Evolutionary conservation across 2,113 vertebrate species (phyloP), one percentile per base, ranked within the genome.

Genomic region (Pluvianellus socialis): DNA sequence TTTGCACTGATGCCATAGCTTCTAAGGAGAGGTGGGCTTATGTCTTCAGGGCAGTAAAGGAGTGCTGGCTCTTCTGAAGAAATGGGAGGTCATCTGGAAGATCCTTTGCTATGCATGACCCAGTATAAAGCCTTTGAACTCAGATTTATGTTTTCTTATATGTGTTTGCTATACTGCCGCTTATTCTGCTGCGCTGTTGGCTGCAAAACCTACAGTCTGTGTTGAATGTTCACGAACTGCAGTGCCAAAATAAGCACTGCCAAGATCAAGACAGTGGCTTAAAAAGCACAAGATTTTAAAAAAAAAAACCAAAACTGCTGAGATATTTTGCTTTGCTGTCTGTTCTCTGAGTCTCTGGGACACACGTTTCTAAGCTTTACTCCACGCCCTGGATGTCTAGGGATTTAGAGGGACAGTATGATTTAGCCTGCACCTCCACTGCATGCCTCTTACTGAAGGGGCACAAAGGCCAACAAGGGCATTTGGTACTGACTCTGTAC

Each of bases 191-290:
- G 61, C 1, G 4, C n/a, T 81, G 58, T 68, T 92, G 96, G 89
- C 92, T 95, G 66, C 42, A 79, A 94, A 91, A 59, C 61, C 49
- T 50, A n/a, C 35, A 14, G 71, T 72, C 87, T 96, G 56, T 85
- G 76, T 82, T 94, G 70, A 95, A 85, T 92, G 80, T 91, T 96
- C 95, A 72, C 77, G 66, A 89, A 49, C 32, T 53, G 33, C 52
- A 72, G 47, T 88, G 96, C 96, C 95, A 97, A 94, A 96, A 76
- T 62, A 95, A 97, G 85, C 87, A 70, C 71, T 86, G 90, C 83
- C 96, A 96, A 68, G 89, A 96, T 89, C 92, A 96, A 95, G 89
- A 92, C 91, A 91, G 92, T 95, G 94, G 94, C 89, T 97, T 97
- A 85, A 86, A 92, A 92, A 91, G 92, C 40, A 65, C 86, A 82